phyloP scores from a whole-genome alignment of 2,113 vertebrate species.

The human (Homo sapiens) region DNA sequence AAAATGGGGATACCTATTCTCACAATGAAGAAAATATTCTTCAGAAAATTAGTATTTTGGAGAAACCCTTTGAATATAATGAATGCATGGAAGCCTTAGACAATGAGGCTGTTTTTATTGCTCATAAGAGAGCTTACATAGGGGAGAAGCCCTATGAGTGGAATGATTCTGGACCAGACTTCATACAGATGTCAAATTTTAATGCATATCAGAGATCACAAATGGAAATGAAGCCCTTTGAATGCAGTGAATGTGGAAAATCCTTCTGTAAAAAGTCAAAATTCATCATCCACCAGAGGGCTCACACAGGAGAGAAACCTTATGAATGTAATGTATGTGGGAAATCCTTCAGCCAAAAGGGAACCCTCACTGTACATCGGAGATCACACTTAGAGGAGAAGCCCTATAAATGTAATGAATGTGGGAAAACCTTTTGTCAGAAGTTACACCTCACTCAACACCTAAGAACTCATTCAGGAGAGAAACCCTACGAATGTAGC shows the following conservation, averaged over 20 bases:
- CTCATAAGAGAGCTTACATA: conserved; percentile 31
- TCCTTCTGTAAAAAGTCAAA: conserved; percentile 77
- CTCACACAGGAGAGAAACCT: conserved; percentile 77
- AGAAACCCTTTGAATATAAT: conserved; percentile 69
- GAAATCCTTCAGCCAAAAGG: conserved; percentile 77
- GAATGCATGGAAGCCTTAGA: conserved; percentile 62
- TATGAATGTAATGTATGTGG: conserved; percentile 74
- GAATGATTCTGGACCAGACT: conserved; percentile 45
- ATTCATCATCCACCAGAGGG: conserved; percentile 77
- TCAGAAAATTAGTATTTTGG: conserved; percentile 56
- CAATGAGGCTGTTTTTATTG: conserved; percentile 46
- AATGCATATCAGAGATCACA: conserved; percentile 55
- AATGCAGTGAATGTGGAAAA: conserved; percentile 75
- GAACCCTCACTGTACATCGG: conserved; percentile 74
- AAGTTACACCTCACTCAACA: conserved; percentile 78
- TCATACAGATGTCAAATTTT: conserved; percentile 68
- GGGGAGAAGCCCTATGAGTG: conserved; percentile 55
- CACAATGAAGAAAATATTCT: conserved; percentile 9
- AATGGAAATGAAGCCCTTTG: conserved; percentile 70
- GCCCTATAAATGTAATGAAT: conserved; percentile 74
- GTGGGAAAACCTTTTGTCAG: conserved; percentile 77
- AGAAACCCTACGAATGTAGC: conserved; percentile 74
- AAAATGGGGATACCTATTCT: neutral
- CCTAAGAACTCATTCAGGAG: conserved; percentile 74
- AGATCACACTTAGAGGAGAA: conserved; percentile 76